Conservation (phyloP, 2,888 invertebrate genomes). For the Hypomecis atomaria region DNA sequence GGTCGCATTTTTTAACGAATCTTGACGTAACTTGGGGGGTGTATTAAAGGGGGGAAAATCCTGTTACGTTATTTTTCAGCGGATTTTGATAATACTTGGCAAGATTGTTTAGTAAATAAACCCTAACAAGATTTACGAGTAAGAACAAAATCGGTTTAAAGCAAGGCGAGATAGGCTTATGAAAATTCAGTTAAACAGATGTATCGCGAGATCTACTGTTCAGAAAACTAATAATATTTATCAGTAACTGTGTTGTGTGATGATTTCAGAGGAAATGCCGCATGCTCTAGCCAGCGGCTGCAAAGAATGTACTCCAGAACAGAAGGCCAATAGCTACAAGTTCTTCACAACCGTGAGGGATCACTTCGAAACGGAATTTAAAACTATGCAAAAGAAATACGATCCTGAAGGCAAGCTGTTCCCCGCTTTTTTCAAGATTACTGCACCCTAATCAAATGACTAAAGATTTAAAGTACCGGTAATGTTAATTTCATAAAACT, state of each 20-base stretch:
- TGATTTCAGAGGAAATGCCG: not conserved
- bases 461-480: too few species aligned
- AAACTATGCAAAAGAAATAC: not conserved
- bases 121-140: not conserved
- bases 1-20: too few species aligned
- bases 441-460: too few species aligned
- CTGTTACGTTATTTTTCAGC: too few species aligned
- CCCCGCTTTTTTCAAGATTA: not conserved
- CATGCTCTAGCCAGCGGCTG: not conserved
- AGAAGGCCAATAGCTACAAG: not conserved
- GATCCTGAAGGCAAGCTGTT: slow-evolving; percentile 12
- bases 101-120: too few species aligned
- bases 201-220: too few species aligned
- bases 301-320: not conserved
- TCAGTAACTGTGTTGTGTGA: not conserved
- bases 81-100: too few species aligned
- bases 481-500: too few species aligned
- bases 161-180: not conserved
- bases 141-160: not conserved
- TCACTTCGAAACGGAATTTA: not conserved
- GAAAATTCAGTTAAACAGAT: too few species aligned
- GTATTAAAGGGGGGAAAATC: too few species aligned
- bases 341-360: not conserved
- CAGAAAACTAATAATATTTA: not conserved
- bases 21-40: too few species aligned